Evolutionary conservation across 2,888 invertebrate species (phyloP).

Genomic region (Acrobasis consociella): DNA sequence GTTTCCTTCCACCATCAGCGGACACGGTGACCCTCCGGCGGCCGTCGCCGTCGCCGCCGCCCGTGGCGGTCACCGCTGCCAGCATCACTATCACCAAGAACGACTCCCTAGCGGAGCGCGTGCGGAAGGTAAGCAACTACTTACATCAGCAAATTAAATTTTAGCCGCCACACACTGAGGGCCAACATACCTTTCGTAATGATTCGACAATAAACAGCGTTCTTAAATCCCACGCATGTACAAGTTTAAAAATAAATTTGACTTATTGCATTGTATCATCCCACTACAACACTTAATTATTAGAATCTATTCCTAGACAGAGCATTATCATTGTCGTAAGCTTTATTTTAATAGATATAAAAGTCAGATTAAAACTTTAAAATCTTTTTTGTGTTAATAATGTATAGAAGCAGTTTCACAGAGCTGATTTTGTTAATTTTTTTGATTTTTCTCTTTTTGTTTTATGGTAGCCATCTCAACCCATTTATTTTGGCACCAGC

Average conservation of each 20-base stretch:
- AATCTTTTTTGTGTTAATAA: too few relatives aligned
- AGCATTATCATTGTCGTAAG: too few relatives aligned
- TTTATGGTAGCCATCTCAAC: too few relatives aligned
- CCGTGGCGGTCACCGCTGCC: conserved; percentile 63
- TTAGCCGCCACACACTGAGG: neutral
- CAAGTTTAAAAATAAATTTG: conserved; percentile 17
- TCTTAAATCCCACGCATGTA: neutral
- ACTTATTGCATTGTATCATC: conserved; percentile 8
- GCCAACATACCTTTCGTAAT: conserved; percentile 16
- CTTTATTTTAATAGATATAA: too few relatives aligned
- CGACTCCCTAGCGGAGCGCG: conserved; percentile 87
- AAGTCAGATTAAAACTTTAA: too few relatives aligned
- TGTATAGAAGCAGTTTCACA: too few relatives aligned
- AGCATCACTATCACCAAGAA: conserved; percentile 85
- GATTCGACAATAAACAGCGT: conserved; percentile 8
- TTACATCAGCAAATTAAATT: neutral
- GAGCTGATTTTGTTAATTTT: too few relatives aligned
- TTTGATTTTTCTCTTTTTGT: too few relatives aligned
- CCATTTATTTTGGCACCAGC: too few relatives aligned
- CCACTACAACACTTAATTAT: conserved; percentile 10
- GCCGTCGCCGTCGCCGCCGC: conserved; percentile 79
- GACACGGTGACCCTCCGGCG: conserved; percentile 76
- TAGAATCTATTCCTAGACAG: conserved; percentile 4
- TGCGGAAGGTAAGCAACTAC: conserved; percentile 83
- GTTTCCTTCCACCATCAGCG: conserved; percentile 34